Percentiles rank a stretch among this genome's conserved stretches.
Evolutionary conservation across 1,140 invertebrate species (phyloP).

Genomic region (Trichonephila clavipes): DNA sequence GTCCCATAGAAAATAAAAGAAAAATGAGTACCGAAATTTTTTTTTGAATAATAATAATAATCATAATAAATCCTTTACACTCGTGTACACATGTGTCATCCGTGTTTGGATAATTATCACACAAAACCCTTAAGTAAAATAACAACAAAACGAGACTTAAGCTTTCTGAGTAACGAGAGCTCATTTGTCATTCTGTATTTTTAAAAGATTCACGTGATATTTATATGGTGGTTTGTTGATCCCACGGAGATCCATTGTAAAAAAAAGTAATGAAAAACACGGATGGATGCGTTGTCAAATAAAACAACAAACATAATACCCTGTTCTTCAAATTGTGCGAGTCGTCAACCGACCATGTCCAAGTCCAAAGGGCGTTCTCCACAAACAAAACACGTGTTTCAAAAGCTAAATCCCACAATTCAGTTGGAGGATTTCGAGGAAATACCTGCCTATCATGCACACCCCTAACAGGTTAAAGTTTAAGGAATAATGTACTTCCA

Average conservation of each 20-base stretch:
- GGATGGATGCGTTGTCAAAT: conserved; percentile 24
- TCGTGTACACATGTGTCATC: too few species aligned
- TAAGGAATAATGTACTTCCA: background rate
- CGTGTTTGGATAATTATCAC: too few species aligned
- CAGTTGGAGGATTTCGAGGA: conserved; percentile 5
- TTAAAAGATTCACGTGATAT: conserved; percentile 13
- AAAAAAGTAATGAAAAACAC: background rate
- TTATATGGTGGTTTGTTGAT: conserved; percentile 26
- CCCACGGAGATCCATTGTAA: background rate
- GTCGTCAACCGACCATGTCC: conserved; percentile 28
- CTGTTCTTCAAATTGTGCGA: conserved; percentile 27
- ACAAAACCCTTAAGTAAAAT: too few species aligned
- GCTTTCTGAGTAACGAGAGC: too few species aligned
- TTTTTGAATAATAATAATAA: too few species aligned
- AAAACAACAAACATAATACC: conserved; percentile 23
- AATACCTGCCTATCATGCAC: background rate
- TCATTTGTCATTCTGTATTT: background rate
- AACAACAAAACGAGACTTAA: too few species aligned
- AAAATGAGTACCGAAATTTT: too few species aligned
- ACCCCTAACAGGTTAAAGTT: background rate
- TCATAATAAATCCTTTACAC: too few species aligned
- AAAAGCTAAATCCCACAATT: background rate
- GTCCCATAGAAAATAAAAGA: too few species aligned
- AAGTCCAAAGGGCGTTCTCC: conserved; percentile 15
- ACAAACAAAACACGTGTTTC: conserved; percentile 17